A percentile compares a stretch with the other conserved stretches of the same genome.
Evolutionary conservation across 1,140 invertebrate genomes (phyloP).

Genomic region (Drosophila malerkotliana): DNA sequence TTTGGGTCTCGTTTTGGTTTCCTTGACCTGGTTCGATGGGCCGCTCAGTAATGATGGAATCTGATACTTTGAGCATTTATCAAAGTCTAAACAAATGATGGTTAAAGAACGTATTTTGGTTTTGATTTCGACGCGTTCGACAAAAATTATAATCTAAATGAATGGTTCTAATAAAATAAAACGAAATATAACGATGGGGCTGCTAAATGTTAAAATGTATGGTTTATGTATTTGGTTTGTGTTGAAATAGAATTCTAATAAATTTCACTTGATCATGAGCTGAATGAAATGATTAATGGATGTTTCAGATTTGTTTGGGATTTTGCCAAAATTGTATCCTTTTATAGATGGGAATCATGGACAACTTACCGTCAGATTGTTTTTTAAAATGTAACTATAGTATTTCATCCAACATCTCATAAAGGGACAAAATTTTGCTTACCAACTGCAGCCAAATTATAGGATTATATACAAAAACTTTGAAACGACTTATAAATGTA

Average conservation of each 20-base stretch:
- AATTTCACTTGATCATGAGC: constrained; percentile 44
- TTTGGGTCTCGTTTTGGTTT: constrained; percentile 39
- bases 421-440: constrained; percentile 65
- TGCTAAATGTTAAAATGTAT: constrained; percentile 40
- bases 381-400: neutral
- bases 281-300: constrained; percentile 58
- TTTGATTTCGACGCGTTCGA: constrained; percentile 26
- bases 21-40: constrained; percentile 77
- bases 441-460: constrained; percentile 11
- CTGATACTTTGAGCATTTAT: constrained; percentile 68
- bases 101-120: constrained; percentile 7
- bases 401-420: constrained; percentile 8
- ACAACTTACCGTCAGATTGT: constrained; percentile 46
- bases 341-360: constrained; percentile 35
- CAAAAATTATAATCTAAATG: constrained; percentile 19
- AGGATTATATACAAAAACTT: constrained; percentile 72
- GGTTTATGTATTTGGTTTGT: constrained; percentile 47
- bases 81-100: constrained; percentile 40
- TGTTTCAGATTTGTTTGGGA: constrained; percentile 5
- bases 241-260: constrained; percentile 9
- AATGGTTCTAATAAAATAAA: constrained; percentile 27
- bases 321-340: constrained; percentile 54
- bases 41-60: constrained; percentile 84
- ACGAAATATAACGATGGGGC: constrained; percentile 41
- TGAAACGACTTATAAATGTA: constrained; percentile 42